Evolutionary conservation across 1,140 invertebrate species (phyloP).

Genomic region (Polypedilum vanderplanki): DNA sequence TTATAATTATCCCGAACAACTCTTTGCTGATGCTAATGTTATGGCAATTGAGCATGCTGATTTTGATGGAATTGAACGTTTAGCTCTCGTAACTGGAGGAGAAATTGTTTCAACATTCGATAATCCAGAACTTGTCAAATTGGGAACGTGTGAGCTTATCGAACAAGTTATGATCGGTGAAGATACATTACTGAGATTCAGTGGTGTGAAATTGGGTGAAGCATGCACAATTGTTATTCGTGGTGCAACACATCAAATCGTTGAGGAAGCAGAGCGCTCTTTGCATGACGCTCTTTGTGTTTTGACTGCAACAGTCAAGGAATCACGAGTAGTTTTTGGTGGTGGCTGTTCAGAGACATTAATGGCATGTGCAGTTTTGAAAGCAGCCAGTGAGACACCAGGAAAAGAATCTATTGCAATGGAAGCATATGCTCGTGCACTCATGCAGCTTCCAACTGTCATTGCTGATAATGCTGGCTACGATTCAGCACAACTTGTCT

Average conservation of each 20-base stretch:
- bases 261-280: slow-evolving; percentile 97
- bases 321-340: slow-evolving; percentile 84
- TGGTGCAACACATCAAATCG: slow-evolving; percentile 98
- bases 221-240: slow-evolving; percentile 96
- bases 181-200: slow-evolving; percentile 91
- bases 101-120: slow-evolving; percentile 99
- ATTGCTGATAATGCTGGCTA: slow-evolving; percentile 99
- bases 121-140: slow-evolving; percentile 80
- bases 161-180: slow-evolving; percentile 99
- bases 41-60: slow-evolving; percentile 99
- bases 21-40: slow-evolving; percentile 95
- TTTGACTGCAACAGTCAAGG: slow-evolving; percentile 88
- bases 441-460: slow-evolving; percentile 82
- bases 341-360: slow-evolving; percentile 93
- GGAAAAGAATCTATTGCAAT: slow-evolving; percentile 97
- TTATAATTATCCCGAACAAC: slow-evolving; percentile 99
- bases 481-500: slow-evolving; percentile 91
- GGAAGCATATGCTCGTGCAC: slow-evolving; percentile 86
- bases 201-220: slow-evolving; percentile 88
- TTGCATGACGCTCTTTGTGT: slow-evolving; percentile 98
- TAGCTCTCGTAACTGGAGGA: slow-evolving; percentile 94
- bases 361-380: slow-evolving; percentile 88
- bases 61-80: slow-evolving; percentile 96
- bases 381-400: slow-evolving; percentile 77
- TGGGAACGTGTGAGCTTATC: slow-evolving; percentile 91